These are phyloP conservation scores for Cichladusa arquata DNA, from an alignment of 2,113 vertebrate species.

Conservation along the genomic window DNA sequence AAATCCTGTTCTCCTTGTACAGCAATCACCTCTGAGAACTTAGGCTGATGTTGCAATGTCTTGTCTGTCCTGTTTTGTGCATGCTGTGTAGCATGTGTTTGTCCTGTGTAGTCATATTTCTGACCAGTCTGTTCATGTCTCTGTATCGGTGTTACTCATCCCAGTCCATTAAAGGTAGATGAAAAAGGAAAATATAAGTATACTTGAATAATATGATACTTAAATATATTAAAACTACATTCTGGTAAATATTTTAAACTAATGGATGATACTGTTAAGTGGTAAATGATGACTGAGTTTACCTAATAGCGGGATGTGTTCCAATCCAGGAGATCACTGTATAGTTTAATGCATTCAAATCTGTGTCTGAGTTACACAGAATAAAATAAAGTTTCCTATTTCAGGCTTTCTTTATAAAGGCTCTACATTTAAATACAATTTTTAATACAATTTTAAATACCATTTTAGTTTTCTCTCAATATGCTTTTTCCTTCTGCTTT, in stretches of 20 bases:
- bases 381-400: neutral
- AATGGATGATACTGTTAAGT: neutral
- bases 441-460: neutral
- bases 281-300: neutral
- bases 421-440: neutral
- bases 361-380: neutral
- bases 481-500: neutral
- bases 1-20: neutral
- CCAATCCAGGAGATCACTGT: neutral
- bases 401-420: neutral
- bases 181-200: neutral
- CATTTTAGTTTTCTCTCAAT: neutral
- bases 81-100: neutral
- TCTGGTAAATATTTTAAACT: neutral
- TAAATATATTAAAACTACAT: neutral
- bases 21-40: neutral
- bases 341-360: neutral
- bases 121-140: neutral
- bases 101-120: neutral
- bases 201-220: neutral
- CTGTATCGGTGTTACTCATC: neutral
- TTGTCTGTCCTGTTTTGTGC: slow-evolving; percentile 4
- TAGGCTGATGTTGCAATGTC: neutral
- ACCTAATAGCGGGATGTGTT: neutral
- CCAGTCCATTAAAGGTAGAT: neutral